Evolutionary conservation across 1,140 invertebrate species (phyloP), one percentile per base, ranked within the genome.

Genomic region (Hylaeus anthracinus): DNA sequence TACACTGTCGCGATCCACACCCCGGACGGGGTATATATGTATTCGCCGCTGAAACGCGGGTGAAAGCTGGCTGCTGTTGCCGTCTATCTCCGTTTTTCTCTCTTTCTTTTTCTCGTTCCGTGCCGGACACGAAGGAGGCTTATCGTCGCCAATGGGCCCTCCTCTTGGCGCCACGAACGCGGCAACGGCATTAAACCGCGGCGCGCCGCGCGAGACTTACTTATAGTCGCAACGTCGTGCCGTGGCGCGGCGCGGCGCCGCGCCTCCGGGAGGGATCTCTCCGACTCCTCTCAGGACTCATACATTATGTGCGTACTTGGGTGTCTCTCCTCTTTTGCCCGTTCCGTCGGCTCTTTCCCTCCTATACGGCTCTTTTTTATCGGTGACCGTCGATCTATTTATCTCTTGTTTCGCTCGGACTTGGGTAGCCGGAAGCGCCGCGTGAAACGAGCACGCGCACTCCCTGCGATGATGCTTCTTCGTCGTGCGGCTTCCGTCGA

Each of bases 81-180:
- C 72, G 48, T 66, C 67, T 87, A 66, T 88, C 79, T 72, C 74
- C 48, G 55, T 78, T 75, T 65, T 75, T 78, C 76, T 72, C 56
- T 81, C 64, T 71, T 72, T 83, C 77, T 76, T 67, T 79, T 61
- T 77, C 77, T 78, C 66, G 63, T 72, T 64, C 72, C 85, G 79
- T 72, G 69, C 72, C 85, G 79, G 70, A 78, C 86, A 79, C 81
- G 78, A 87, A 87, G 79, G 85, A 87, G 73, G 86, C 82, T 87
- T 87, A 85, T 88, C 86, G 87, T 88, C 84, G 79, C 79, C 79
- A 84, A 83, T 79, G 85, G 81, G 80, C 88, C 90, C 89, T 91
- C 90, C 90, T 92, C 90, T 92, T 93, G 92, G 91, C 91, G 92
- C 92, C 92, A 92, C 90, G 90, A 88, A 92, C 88, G 91, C 91